Percentiles rank a stretch among this genome's conserved stretches.
These are phyloP conservation scores for Columba janthina DNA, from an alignment of 2,113 vertebrate genomes.

Conservation along the genomic window DNA sequence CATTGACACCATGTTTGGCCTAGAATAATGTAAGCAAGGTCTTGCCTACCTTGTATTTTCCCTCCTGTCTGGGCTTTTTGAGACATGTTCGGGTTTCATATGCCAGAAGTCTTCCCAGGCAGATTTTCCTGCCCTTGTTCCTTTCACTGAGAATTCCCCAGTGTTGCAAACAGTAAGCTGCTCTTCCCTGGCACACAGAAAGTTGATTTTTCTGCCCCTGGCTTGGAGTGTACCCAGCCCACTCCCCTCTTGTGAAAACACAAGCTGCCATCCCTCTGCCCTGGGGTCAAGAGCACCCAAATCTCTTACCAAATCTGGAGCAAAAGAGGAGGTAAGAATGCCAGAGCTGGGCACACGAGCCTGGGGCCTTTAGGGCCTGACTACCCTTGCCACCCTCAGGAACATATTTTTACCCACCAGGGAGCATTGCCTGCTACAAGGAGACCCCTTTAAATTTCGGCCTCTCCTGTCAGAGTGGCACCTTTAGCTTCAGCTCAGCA, in stretches of 20 bases:
- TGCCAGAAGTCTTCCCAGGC: not conserved
- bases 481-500: not conserved
- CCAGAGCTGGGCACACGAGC: not conserved
- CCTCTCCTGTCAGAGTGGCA: rapidly evolving
- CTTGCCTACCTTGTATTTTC: not conserved
- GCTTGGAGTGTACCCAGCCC: not conserved
- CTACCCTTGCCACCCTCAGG: not conserved
- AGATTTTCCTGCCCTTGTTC: not conserved
- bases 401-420: not conserved
- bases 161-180: not conserved
- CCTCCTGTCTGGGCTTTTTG: not conserved
- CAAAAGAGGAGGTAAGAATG: not conserved
- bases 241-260: not conserved
- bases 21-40: not conserved
- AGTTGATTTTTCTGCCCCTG: not conserved
- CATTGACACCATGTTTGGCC: not conserved
- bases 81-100: not conserved
- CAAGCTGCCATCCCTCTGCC: not conserved
- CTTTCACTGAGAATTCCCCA: not conserved
- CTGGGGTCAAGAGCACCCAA: not conserved
- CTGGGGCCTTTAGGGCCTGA: not conserved
- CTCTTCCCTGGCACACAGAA: not conserved
- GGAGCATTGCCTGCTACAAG: not conserved
- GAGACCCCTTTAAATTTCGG: not conserved
- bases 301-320: not conserved